phyloP scores from a whole-genome alignment of 2,113 vertebrate species.

The Plotosus lineatus region DNA sequence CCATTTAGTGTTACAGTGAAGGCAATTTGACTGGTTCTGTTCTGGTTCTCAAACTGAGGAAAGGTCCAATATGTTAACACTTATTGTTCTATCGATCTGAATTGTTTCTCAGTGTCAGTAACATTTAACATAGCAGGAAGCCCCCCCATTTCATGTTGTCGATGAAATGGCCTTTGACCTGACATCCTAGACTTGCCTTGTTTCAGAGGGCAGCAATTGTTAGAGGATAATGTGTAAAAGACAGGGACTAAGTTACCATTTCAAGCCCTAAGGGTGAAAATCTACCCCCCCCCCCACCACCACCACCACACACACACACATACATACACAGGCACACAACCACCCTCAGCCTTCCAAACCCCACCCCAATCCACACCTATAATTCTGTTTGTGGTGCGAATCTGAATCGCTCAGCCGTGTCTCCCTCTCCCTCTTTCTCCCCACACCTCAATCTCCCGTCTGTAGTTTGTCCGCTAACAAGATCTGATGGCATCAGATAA shows the following conservation, averaged over 20 bases:
- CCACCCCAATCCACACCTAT: slow-evolving; percentile 11
- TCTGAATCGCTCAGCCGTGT: slow-evolving; percentile 51
- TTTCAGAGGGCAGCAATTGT: slow-evolving; percentile 63
- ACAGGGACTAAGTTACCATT: slow-evolving; percentile 47
- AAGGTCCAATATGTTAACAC: slow-evolving; percentile 19
- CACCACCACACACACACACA: neutral
- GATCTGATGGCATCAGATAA: slow-evolving; percentile 59
- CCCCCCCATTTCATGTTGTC: slow-evolving; percentile 42
- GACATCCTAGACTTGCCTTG: slow-evolving; percentile 64
- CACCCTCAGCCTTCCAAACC: no score
- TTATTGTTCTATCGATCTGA: neutral
- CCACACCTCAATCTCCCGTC: slow-evolving; percentile 49
- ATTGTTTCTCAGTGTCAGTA: slow-evolving; percentile 8
- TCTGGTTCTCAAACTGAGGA: slow-evolving; percentile 9
- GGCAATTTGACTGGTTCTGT: slow-evolving; percentile 55
- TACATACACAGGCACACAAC: no score
- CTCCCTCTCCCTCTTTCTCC: slow-evolving; percentile 21
- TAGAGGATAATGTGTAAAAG: slow-evolving; percentile 60
- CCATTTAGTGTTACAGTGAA: slow-evolving; percentile 59
- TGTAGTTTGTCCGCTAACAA: slow-evolving; percentile 53
- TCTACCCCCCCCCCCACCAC: neutral
- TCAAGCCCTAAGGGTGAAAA: slow-evolving; percentile 38
- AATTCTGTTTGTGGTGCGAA: slow-evolving; percentile 40
- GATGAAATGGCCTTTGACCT: slow-evolving; percentile 42
- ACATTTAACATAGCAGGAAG: slow-evolving; percentile 5